phyloP scores from a whole-genome alignment of 2,113 vertebrate genomes.

The Albula goreensis region DNA sequence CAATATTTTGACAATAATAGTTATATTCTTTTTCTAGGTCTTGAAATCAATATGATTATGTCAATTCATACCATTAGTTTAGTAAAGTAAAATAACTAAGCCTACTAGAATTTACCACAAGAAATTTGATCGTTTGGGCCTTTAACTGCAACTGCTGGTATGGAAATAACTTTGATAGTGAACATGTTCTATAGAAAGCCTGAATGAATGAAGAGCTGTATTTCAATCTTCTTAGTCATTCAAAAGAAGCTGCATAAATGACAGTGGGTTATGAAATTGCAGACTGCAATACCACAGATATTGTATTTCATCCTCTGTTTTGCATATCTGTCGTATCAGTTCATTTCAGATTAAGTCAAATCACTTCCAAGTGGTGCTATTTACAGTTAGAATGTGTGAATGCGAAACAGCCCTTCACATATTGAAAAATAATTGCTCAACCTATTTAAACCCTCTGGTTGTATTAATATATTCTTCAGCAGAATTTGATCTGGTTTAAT shows the following conservation, averaged over 20 bases:
- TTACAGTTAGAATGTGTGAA: neutral
- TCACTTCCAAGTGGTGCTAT: neutral
- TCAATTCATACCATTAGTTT: neutral
- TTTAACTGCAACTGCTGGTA: neutral
- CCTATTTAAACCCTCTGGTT: neutral
- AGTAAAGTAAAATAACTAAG: neutral
- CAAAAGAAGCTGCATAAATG: neutral
- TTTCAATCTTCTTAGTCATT: neutral
- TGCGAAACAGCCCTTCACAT: neutral
- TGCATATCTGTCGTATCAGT: neutral
- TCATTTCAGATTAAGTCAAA: neutral
- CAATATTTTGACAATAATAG: neutral
- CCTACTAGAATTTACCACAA: neutral
- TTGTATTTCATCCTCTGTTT: constrained; percentile 3
- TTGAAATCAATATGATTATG: neutral
- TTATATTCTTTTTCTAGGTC: neutral
- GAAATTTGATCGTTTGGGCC: neutral
- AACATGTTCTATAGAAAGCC: neutral
- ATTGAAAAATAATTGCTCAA: neutral
- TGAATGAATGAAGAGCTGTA: neutral
- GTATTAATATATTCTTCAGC: neutral
- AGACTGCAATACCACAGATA: neutral
- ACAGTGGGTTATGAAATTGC: neutral
- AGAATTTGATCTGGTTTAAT: constrained; percentile 17
- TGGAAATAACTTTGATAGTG: neutral